Evolutionary conservation across 1,140 invertebrate species (phyloP).

Genomic region (Vanessa atalanta): DNA sequence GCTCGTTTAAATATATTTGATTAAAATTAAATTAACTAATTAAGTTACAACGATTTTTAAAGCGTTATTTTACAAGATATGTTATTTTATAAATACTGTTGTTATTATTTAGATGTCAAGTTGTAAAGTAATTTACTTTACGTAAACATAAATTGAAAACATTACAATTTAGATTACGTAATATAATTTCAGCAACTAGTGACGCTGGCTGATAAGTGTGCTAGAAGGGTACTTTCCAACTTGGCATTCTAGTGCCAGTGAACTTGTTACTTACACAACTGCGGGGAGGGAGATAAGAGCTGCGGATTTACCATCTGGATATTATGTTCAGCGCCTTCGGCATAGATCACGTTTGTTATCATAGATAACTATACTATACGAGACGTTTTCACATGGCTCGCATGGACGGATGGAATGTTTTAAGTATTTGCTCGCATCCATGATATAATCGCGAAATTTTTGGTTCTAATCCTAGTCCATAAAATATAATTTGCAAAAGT

Average conservation of each 20-base stretch:
- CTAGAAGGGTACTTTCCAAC: constrained; percentile 36
- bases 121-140: background rate
- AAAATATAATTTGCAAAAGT: too few relatives aligned
- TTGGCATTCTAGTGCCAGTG: constrained; percentile 41
- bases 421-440: background rate
- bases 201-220: constrained; percentile 27
- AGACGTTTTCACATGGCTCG: constrained; percentile 38
- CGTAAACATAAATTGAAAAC: background rate
- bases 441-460: background rate
- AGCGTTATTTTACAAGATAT: too few relatives aligned
- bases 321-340: constrained; percentile 43
- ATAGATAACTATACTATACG: constrained; percentile 44
- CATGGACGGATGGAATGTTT: constrained; percentile 23
- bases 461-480: background rate
- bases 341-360: constrained; percentile 48
- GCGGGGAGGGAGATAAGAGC: constrained; percentile 55
- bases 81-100: too few relatives aligned
- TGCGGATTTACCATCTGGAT: constrained; percentile 50
- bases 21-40: too few relatives aligned
- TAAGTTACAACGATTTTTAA: too few relatives aligned
- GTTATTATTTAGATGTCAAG: too few relatives aligned
- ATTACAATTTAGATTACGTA: constrained; percentile 17
- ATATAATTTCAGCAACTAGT: constrained; percentile 30
- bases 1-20: too few relatives aligned
- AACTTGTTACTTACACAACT: constrained; percentile 58